Evolutionary conservation across 2,888 invertebrate genomes (phyloP).

Genomic region (Salticus scenicus): DNA sequence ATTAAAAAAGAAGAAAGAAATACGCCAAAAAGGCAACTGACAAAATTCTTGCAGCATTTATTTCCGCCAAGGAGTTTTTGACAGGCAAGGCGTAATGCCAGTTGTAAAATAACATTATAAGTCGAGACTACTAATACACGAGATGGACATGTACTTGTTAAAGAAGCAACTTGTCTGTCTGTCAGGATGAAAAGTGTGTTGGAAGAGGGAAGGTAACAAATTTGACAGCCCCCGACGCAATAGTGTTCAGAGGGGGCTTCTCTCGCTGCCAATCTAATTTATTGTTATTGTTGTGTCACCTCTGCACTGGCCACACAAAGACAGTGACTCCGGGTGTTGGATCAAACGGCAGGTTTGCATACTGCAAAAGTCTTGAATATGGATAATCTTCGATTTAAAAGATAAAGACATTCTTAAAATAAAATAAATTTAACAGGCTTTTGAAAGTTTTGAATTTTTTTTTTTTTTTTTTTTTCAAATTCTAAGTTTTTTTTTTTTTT

Average conservation of each 20-base stretch:
- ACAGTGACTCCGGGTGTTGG: constrained; percentile 12
- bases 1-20: constrained; percentile 20
- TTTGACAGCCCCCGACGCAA: constrained; percentile 27
- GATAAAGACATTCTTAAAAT: neutral
- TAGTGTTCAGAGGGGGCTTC: constrained; percentile 23
- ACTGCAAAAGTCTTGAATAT: neutral
- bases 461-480: no score
- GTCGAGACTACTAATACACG: constrained; percentile 42
- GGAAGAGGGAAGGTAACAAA: constrained; percentile 19
- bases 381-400: neutral
- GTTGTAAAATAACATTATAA: constrained; percentile 63
- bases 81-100: constrained; percentile 61
- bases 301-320: constrained; percentile 62
- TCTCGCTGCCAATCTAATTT: constrained; percentile 64
- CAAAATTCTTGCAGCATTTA: constrained; percentile 55
- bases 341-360: neutral
- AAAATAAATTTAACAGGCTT: neutral
- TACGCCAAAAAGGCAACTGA: constrained; percentile 37
- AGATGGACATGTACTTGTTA: constrained; percentile 37
- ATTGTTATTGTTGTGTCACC: constrained; percentile 63
- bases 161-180: constrained; percentile 39
- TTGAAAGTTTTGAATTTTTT: no score
- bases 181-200: constrained; percentile 21
- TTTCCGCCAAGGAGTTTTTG: constrained; percentile 52
- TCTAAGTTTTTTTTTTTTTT: no score